These are phyloP conservation scores for Phocoena sinus DNA, from an alignment of 2,113 vertebrate genomes.

Conservation along the genomic window DNA sequence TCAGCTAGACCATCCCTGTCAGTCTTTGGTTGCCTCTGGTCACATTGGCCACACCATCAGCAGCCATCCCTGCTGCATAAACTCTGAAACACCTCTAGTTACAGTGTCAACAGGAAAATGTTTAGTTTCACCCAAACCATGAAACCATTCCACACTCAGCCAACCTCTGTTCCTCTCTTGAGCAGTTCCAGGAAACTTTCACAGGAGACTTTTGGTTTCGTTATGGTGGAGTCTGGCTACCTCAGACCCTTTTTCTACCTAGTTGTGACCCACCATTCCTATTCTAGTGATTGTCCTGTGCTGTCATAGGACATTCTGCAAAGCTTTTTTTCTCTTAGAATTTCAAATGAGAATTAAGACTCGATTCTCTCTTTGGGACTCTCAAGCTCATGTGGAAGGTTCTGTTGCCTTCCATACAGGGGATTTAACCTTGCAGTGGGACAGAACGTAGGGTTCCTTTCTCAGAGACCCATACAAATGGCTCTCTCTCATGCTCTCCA, in stretches of 20 bases:
- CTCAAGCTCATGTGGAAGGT: not conserved
- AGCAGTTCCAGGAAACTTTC: not conserved
- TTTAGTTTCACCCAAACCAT: not conserved
- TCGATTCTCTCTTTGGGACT: not conserved
- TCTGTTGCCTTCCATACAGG: not conserved
- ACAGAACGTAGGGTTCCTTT: not conserved
- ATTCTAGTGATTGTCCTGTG: not conserved
- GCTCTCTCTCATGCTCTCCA: not conserved
- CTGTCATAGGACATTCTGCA: not conserved
- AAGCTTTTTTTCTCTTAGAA: not conserved
- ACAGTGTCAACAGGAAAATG: not conserved
- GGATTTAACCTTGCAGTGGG: not conserved
- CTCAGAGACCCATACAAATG: not conserved
- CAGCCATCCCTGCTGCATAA: not conserved
- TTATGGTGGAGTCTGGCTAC: not conserved
- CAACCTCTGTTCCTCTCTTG: not conserved
- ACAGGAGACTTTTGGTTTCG: not conserved
- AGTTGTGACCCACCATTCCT: not conserved
- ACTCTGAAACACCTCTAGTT: not conserved
- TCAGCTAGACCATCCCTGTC: not conserved
- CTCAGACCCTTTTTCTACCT: not conserved
- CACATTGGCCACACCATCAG: not conserved
- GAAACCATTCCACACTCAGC: not conserved
- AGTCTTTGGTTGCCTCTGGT: not conserved
- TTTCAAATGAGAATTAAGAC: not conserved